Conservation (phyloP, 2,113 vertebrate genomes). For the Passer domesticus region DNA sequence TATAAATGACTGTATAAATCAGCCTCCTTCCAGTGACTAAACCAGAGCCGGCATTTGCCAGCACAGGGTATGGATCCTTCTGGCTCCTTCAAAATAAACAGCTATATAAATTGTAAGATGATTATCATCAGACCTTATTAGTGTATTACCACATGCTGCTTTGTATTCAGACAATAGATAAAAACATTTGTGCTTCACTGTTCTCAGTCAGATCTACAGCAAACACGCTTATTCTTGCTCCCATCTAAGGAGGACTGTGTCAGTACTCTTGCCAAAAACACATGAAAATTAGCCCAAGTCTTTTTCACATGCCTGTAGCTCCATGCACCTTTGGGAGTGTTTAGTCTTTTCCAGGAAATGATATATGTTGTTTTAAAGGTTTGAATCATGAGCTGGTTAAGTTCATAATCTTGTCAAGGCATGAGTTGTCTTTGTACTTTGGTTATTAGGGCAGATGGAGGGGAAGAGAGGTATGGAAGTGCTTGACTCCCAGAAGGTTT, state of each 20-base stretch:
- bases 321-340: not conserved
- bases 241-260: not conserved
- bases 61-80: not conserved
- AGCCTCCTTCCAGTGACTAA: not conserved
- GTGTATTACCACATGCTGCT: slow-evolving; percentile 44
- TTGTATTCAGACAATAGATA: slow-evolving; percentile 60
- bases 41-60: not conserved
- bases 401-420: not conserved
- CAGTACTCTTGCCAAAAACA: slow-evolving; percentile 43
- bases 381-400: slow-evolving; percentile 12
- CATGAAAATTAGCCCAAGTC: not conserved
- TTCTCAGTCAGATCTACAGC: not conserved
- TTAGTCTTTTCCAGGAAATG: not conserved
- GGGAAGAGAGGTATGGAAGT: not conserved
- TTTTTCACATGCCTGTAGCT: not conserved
- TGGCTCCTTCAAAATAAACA: slow-evolving; percentile 49
- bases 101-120: slow-evolving; percentile 29
- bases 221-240: slow-evolving; percentile 33
- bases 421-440: not conserved
- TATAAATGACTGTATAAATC: not conserved
- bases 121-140: slow-evolving; percentile 42
- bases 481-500: not conserved
- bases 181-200: not conserved
- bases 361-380: not conserved
- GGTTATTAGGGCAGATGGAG: not conserved